Conservation (phyloP, 2,888 invertebrate species). For the Alloscopus bannaensis region DNA sequence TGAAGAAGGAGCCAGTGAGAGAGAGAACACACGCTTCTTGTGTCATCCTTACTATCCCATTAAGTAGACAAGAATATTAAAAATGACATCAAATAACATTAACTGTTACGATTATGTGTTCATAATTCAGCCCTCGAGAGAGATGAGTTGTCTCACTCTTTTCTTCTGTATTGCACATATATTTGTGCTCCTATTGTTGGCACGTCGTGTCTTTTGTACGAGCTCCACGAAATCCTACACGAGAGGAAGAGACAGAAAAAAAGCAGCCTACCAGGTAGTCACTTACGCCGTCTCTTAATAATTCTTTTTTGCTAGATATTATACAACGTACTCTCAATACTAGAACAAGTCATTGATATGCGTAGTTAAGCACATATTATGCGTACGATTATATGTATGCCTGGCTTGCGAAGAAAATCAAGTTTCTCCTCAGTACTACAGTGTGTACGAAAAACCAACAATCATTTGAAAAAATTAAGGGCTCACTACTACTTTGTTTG, state of each 20-base stretch:
- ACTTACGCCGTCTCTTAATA: constrained; percentile 46
- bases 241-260: constrained; percentile 32
- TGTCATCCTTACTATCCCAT: constrained; percentile 53
- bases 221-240: no score
- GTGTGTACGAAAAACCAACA: neutral
- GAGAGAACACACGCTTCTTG: constrained; percentile 58
- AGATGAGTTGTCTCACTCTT: constrained; percentile 35
- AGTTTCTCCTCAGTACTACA: no score
- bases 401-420: neutral
- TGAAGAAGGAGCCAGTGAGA: constrained; percentile 47
- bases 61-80: constrained; percentile 64
- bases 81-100: constrained; percentile 64
- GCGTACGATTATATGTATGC: neutral
- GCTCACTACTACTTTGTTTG: constrained; percentile 5
- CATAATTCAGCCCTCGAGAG: constrained; percentile 61
- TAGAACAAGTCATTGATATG: constrained; percentile 25
- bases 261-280: constrained; percentile 59
- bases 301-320: constrained; percentile 44
- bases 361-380: no score
- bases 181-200: no score
- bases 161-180: constrained; percentile 21
- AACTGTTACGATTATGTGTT: constrained; percentile 64
- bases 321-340: no score
- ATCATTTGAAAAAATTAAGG: constrained; percentile 18
- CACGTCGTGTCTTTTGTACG: constrained; percentile 34